Percentiles rank a stretch among this genome's conserved stretches.
phyloP scores from a whole-genome alignment of 2,113 vertebrate species.

The Agapornis roseicollis region DNA sequence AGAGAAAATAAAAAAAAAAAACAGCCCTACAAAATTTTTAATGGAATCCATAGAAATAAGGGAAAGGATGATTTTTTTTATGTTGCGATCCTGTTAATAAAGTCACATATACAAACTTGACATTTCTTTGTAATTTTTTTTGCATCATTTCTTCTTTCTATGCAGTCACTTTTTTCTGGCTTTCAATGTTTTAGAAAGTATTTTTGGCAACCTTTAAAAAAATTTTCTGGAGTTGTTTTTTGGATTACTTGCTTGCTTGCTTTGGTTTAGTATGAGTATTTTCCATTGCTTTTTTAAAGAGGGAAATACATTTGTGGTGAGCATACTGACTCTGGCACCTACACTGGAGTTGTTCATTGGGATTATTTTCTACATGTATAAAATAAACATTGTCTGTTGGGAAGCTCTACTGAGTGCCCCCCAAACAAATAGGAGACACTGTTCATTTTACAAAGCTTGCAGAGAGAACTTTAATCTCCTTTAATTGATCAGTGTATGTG shows the following conservation, averaged over 20 bases:
- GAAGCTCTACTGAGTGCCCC: neutral
- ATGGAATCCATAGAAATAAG: neutral
- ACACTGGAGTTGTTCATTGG: neutral
- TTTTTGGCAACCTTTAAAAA: neutral
- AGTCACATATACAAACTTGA: neutral
- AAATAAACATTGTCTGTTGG: neutral
- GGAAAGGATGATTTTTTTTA: neutral
- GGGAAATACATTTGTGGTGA: neutral
- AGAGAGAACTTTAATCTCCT: neutral
- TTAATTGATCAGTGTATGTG: neutral
- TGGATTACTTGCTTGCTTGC: neutral
- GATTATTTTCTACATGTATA: neutral
- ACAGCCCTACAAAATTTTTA: neutral
- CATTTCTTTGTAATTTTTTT: neutral
- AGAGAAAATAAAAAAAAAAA: neutral
- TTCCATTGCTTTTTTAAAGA: neutral
- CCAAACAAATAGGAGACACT: neutral
- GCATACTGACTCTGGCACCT: neutral
- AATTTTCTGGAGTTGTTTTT: neutral
- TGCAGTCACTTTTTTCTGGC: neutral
- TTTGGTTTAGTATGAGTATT: neutral
- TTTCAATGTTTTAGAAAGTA: neutral
- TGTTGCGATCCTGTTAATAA: neutral
- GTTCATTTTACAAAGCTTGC: neutral
- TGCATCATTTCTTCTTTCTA: neutral